phyloP scores from a whole-genome alignment of 2,113 vertebrate genomes.

The Macroglossus sobrinus region DNA sequence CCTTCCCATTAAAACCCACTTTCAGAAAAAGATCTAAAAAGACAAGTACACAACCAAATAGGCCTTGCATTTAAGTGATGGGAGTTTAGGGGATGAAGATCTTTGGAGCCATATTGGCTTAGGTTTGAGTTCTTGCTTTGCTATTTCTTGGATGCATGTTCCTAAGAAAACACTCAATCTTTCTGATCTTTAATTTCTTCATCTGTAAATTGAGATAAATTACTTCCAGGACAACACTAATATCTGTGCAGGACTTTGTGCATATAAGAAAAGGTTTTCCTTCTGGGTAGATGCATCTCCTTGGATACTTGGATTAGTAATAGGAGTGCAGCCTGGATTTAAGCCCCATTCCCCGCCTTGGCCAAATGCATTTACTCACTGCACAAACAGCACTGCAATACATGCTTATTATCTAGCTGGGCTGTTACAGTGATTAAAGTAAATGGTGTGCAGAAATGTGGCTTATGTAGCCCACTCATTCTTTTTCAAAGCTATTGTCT shows the following conservation, averaged over 20 bases:
- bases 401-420: not conserved
- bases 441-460: not conserved
- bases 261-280: not conserved
- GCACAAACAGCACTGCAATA: not conserved
- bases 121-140: not conserved
- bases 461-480: not conserved
- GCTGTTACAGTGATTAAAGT: not conserved
- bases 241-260: not conserved
- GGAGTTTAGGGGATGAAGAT: not conserved
- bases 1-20: not conserved
- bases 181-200: not conserved
- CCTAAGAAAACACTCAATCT: not conserved
- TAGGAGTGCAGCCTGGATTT: not conserved
- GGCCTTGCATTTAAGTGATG: not conserved
- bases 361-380: not conserved
- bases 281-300: not conserved
- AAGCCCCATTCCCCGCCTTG: not conserved
- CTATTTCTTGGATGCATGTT: not conserved
- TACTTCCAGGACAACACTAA: not conserved
- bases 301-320: not conserved
- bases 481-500: not conserved
- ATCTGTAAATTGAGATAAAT: not conserved
- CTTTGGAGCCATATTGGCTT: not conserved
- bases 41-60: not conserved
- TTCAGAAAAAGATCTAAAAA: conserved; percentile 14